A percentile compares a stretch with the other conserved stretches of the same genome.
phyloP scores from a whole-genome alignment of 1,140 invertebrate genomes.

The Varroa destructor region DNA sequence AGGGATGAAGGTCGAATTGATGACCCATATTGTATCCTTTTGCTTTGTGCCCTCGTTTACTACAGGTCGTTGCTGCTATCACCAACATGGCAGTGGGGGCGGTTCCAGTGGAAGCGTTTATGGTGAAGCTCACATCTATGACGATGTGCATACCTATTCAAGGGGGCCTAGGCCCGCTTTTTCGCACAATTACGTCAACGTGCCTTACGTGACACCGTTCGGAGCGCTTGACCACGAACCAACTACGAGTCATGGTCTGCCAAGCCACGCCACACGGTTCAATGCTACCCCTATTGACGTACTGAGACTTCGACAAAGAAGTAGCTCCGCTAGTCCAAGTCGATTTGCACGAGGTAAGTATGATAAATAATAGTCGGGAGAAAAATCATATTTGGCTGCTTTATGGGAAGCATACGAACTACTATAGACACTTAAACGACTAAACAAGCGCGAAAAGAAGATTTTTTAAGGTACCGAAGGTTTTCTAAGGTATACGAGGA shows the following conservation, averaged over 20 bases:
- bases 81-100: not conserved
- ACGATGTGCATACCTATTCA: constrained; percentile 26
- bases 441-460: too few species aligned
- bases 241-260: not conserved
- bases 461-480: too few species aligned
- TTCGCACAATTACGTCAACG: constrained; percentile 27
- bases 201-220: constrained; percentile 28
- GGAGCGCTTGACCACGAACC: not conserved
- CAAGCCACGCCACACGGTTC: constrained; percentile 15
- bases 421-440: too few species aligned
- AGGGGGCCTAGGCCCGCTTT: constrained; percentile 2
- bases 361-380: too few species aligned
- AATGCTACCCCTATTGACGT: constrained; percentile 22
- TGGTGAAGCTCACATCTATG: constrained; percentile 4
- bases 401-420: too few species aligned
- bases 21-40: too few species aligned
- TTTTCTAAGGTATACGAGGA: too few species aligned
- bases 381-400: too few species aligned
- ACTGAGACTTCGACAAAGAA: constrained; percentile 6
- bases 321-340: constrained; percentile 15
- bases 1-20: too few species aligned
- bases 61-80: constrained; percentile 3
- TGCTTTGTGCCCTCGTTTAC: too few species aligned
- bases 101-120: not conserved
- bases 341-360: constrained; percentile 4